Percentiles rank a stretch among this genome's conserved stretches.
Conservation (phyloP, 2,113 vertebrate species). For the Galemys pyrenaicus region DNA sequence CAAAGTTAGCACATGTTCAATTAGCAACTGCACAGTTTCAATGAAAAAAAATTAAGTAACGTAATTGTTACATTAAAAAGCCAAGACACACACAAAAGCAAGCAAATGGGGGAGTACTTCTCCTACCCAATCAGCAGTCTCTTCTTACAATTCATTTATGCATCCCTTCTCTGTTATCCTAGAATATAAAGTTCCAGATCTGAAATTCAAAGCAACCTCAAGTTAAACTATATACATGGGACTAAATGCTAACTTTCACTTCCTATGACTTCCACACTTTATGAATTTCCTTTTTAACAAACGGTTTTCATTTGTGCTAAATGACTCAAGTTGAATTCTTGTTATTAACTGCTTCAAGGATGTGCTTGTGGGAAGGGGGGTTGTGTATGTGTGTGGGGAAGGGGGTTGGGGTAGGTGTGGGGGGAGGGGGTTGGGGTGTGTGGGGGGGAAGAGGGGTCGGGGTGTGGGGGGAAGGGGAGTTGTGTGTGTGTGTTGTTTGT, state of each 20-base stretch:
- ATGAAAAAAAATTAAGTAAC: not conserved
- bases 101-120: not conserved
- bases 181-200: not conserved
- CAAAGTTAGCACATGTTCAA: not conserved
- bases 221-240: not conserved
- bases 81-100: not conserved
- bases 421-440: too few species aligned
- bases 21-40: not conserved
- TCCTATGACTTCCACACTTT: not conserved
- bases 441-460: too few species aligned
- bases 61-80: not conserved
- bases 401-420: too few species aligned
- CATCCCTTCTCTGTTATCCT: not conserved
- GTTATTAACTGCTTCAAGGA: not conserved
- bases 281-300: not conserved
- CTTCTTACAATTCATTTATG: not conserved
- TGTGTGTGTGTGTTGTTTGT: too few species aligned
- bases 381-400: too few species aligned
- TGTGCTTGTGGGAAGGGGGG: not conserved
- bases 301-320: not conserved
- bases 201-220: constrained; percentile 24
- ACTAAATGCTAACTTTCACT: not conserved
- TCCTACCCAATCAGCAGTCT: not conserved
- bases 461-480: too few species aligned
- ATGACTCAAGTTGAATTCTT: not conserved